Evolutionary conservation across 2,113 vertebrate genomes (phyloP), one percentile per base, ranked within the genome.

Genomic region (Oryzias melastigma): DNA sequence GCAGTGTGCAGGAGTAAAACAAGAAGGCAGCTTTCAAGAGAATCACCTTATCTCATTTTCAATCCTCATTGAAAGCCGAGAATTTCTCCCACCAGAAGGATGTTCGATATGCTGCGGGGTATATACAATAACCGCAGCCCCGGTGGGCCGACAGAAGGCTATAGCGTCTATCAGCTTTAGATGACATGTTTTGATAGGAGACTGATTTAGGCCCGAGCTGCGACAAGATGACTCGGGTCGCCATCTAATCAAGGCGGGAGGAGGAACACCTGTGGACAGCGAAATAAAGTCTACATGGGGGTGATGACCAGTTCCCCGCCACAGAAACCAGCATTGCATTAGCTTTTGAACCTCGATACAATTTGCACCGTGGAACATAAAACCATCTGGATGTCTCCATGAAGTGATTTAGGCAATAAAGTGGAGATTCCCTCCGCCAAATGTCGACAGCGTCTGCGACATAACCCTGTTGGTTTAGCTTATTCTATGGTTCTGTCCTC

Each of bases 91-190:
- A 79, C 83, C 83, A 76, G 74, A 80, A 65, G 54, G 76, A 67
- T 71, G 79, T 59, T 62, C 69, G 71, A 83, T 84, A 79, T 83
- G 83, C 84, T 82, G 74, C 85, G 61, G 83, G 84, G 82, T 77
- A 73, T 80, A 84, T 81, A 85, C 74, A 86, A 83, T 85, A 81
- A 80, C 52, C 49, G 65, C 50, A 56, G 71, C 76, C 74, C 72
- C 83, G 42, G 79, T 43, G 59, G 81, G 66, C 62, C 24, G 16
- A 71, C 71, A 65, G 73, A 65, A 17, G 68, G 66, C 83, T 86
- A 68, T 82, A 85, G 86, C 84, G 86, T 86, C 89, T 74, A 88
- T 90, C 86, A 85, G 84, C 87, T 85, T 85, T 86, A 81, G 85
- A 90, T 86, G 83, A 86, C 87, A 89, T 78, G 83, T 89, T 89